Percentiles rank a stretch among this genome's conserved stretches.
Conservation (phyloP, 2,888 invertebrate species). For the Hetaerina titia region DNA sequence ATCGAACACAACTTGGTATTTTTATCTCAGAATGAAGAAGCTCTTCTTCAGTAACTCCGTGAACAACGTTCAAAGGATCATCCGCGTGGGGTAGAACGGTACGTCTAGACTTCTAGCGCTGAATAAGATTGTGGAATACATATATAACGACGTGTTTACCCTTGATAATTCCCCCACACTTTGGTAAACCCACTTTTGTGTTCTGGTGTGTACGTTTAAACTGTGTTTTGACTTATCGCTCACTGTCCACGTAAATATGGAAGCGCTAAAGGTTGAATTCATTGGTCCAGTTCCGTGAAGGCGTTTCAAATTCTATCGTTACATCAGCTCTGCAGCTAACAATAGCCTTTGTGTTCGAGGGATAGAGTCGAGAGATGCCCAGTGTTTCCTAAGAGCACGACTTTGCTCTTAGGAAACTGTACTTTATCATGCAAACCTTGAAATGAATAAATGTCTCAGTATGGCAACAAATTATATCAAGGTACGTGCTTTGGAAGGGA, state of each 20-base stretch:
- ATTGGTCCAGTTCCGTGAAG: background rate
- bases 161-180: too few species aligned
- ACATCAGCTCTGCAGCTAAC: background rate
- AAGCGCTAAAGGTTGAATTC: background rate
- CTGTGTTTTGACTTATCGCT: background rate
- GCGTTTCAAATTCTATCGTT: background rate
- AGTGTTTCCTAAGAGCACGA: background rate
- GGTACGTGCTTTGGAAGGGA: too few species aligned
- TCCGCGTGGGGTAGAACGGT: too few species aligned
- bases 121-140: background rate
- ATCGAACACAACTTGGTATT: too few species aligned
- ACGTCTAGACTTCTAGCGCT: background rate
- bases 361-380: background rate
- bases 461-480: too few species aligned
- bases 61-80: too few species aligned
- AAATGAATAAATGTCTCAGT: background rate
- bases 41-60: too few species aligned
- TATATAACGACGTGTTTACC: conserved; percentile 17
- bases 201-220: background rate
- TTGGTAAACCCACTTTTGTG: background rate
- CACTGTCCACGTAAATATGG: conserved; percentile 17
- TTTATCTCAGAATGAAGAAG: too few species aligned
- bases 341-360: background rate
- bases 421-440: background rate
- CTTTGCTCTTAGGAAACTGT: background rate